Evolutionary conservation across 2,888 invertebrate genomes (phyloP).

Genomic region (Antheraea assamensis): DNA sequence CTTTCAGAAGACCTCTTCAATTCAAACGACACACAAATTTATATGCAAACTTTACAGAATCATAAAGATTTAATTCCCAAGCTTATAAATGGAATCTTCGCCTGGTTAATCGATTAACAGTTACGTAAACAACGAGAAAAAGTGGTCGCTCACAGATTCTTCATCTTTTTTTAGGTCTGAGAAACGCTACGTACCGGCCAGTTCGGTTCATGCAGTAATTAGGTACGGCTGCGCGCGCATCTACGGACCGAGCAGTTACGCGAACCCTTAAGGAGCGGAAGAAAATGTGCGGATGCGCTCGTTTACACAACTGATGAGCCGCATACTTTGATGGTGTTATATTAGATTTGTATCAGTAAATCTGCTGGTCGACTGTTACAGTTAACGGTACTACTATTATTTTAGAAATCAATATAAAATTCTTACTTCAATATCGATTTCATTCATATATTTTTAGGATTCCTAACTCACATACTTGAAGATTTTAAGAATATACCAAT

Average conservation of each 20-base stretch:
- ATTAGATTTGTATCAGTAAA: constrained; percentile 20
- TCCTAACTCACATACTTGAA: neutral
- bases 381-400: neutral
- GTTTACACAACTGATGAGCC: constrained; percentile 29
- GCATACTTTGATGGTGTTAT: constrained; percentile 23
- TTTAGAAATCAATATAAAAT: neutral
- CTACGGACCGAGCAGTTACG: constrained; percentile 47
- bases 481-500: neutral
- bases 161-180: constrained; percentile 23
- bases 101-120: constrained; percentile 14
- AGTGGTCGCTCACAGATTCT: constrained; percentile 32
- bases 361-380: neutral
- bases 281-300: constrained; percentile 27
- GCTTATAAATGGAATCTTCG: constrained; percentile 1
- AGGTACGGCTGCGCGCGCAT: constrained; percentile 42
- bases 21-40: neutral
- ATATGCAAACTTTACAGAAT: neutral
- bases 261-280: constrained; percentile 35
- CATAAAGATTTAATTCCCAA: constrained; percentile 9
- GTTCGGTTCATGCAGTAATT: constrained; percentile 60
- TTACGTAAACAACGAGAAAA: constrained; percentile 32
- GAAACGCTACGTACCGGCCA: constrained; percentile 43
- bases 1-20: neutral
- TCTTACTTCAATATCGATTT: neutral
- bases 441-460: neutral